Evolutionary conservation across 2,888 invertebrate species (phyloP).

Genomic region (Podabrus alpinus): DNA sequence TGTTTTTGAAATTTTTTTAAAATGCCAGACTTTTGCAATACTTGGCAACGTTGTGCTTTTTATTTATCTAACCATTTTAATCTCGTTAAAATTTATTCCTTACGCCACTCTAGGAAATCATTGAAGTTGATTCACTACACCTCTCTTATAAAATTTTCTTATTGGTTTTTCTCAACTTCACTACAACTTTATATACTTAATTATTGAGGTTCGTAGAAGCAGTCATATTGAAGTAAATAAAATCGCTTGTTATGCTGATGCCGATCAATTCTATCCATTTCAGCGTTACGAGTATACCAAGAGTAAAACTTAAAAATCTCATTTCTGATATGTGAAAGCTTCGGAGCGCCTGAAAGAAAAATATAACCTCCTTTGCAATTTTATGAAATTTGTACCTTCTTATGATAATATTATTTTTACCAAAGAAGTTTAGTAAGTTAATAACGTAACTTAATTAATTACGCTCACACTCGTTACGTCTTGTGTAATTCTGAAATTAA

Average conservation of each 20-base stretch:
- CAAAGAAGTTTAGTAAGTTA: not conserved
- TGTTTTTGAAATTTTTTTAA: no score
- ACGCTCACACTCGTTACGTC: not conserved
- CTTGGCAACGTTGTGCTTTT: not conserved
- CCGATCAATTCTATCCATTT: not conserved
- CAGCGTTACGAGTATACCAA: not conserved
- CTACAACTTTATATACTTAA: not conserved
- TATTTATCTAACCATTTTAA: not conserved
- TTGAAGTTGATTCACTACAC: not conserved
- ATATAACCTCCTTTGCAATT: not conserved
- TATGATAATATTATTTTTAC: not conserved
- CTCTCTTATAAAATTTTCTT: not conserved
- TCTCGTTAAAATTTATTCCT: not conserved
- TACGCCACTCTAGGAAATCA: not conserved
- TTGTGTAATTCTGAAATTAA: not conserved
- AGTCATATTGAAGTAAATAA: not conserved
- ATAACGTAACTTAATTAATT: not conserved
- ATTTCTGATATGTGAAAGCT: not conserved
- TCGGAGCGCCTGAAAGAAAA: not conserved
- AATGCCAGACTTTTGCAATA: no score
- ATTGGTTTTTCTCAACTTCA: not conserved
- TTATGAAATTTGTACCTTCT: not conserved
- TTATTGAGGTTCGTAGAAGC: not conserved
- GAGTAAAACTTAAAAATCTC: not conserved
- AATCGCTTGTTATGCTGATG: not conserved